Conservation (phyloP, 2,888 invertebrate genomes). For the Ectemnius lituratus region DNA sequence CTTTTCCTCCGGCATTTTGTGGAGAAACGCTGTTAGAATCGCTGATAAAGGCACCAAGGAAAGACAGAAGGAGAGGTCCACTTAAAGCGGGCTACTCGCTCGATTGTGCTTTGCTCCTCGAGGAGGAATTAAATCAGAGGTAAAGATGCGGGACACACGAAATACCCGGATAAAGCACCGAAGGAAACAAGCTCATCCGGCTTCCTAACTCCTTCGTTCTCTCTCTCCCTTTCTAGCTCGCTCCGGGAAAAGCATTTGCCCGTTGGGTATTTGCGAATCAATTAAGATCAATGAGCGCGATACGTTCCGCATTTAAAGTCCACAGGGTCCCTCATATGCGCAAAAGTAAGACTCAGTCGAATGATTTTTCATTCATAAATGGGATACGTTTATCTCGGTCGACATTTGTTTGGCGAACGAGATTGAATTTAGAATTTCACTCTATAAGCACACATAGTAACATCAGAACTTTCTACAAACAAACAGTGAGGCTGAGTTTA, state of each 20-base stretch:
- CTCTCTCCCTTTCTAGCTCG: neutral
- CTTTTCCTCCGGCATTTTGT: conserved; percentile 17
- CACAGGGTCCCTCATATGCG: neutral
- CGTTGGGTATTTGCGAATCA: conserved; percentile 38
- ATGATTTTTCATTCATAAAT: neutral
- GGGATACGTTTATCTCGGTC: neutral
- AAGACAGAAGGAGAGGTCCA: conserved; percentile 16
- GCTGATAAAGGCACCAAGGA: neutral
- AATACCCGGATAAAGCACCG: conserved; percentile 22
- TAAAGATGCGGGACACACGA: conserved; percentile 13
- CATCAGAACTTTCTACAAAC: no score
- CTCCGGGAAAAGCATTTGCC: conserved; percentile 4
- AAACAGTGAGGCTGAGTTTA: neutral
- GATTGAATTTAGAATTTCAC: conserved; percentile 12
- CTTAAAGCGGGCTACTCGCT: conserved; percentile 24
- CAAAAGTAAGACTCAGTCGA: neutral
- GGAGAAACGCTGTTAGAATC: conserved; percentile 3
- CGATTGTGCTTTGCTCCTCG: conserved; percentile 24
- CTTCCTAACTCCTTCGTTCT: neutral
- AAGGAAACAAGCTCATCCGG: conserved; percentile 12
- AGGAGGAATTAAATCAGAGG: conserved; percentile 30
- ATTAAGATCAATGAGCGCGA: conserved; percentile 25
- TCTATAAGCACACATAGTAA: no score
- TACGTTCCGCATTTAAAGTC: neutral
- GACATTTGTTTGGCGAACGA: neutral